Conservation (phyloP, 2,113 vertebrate species). For the Hydropotes inermis region DNA sequence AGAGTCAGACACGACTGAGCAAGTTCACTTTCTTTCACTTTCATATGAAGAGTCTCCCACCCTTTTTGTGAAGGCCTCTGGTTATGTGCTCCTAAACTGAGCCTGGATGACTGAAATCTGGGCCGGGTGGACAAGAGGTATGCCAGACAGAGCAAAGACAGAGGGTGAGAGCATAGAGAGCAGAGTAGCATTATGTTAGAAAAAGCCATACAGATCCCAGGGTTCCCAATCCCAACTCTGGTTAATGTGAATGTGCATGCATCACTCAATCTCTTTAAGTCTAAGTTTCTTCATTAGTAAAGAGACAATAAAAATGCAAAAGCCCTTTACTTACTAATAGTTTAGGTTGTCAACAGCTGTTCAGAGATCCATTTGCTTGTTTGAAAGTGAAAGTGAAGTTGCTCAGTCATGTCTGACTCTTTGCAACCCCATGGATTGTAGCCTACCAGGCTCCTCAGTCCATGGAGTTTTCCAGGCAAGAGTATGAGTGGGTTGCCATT, state of each 20-base stretch:
- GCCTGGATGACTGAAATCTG: background rate
- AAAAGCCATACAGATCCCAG: background rate
- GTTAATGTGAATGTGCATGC: background rate
- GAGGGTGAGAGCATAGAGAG: background rate
- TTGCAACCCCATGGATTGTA: background rate
- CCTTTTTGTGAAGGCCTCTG: background rate
- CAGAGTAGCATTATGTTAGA: background rate
- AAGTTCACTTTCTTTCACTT: background rate
- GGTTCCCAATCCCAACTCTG: background rate
- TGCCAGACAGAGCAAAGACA: background rate
- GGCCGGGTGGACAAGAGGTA: background rate
- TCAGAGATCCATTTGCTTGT: background rate
- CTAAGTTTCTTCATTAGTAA: background rate
- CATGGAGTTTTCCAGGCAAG: background rate
- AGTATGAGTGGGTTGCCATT: background rate
- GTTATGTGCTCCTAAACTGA: background rate
- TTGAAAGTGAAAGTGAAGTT: background rate
- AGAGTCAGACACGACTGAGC: background rate
- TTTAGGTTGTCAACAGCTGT: background rate
- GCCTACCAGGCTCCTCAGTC: background rate
- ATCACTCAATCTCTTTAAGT: background rate
- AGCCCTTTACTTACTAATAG: background rate
- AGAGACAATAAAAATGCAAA: background rate
- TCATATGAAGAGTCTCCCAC: background rate
- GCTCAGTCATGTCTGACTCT: background rate